phyloP scores from a whole-genome alignment of 2,888 invertebrate genomes.

The Drosophila kuntzei region DNA sequence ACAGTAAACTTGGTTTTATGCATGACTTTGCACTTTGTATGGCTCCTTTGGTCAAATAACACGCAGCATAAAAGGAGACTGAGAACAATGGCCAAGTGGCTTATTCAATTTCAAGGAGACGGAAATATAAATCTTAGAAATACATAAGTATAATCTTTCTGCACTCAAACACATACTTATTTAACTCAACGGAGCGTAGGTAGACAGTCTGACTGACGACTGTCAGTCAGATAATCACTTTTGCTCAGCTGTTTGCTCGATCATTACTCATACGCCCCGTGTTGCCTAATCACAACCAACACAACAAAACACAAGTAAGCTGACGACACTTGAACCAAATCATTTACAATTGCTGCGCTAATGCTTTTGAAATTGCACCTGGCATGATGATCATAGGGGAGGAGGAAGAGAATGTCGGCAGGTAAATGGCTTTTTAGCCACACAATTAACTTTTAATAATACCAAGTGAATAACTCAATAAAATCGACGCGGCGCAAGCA shows the following conservation, averaged over 20 bases:
- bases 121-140: conserved; percentile 8
- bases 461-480: conserved; percentile 63
- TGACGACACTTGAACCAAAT: conserved; percentile 61
- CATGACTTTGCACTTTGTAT: conserved; percentile 28
- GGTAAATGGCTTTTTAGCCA: conserved; percentile 55
- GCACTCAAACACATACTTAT: conserved; percentile 5
- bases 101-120: conserved; percentile 8
- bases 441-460: conserved; percentile 74
- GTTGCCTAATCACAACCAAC: conserved; percentile 42
- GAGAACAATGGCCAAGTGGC: conserved; percentile 7
- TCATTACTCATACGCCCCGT: conserved; percentile 75
- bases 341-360: conserved; percentile 65
- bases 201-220: conserved; percentile 17
- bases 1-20: conserved; percentile 28
- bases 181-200: conserved; percentile 42
- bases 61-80: conserved; percentile 3
- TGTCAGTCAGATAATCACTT: conserved; percentile 52
- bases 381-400: conserved; percentile 5
- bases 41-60: conserved; percentile 9
- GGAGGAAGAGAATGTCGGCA: background rate
- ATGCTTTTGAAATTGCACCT: conserved; percentile 60
- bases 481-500: conserved; percentile 35
- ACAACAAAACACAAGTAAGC: conserved; percentile 18
- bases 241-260: conserved; percentile 58
- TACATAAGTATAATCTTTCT: conserved; percentile 11